Conservation (phyloP, 2,888 invertebrate species). For the Eucriotettix oculatus region DNA sequence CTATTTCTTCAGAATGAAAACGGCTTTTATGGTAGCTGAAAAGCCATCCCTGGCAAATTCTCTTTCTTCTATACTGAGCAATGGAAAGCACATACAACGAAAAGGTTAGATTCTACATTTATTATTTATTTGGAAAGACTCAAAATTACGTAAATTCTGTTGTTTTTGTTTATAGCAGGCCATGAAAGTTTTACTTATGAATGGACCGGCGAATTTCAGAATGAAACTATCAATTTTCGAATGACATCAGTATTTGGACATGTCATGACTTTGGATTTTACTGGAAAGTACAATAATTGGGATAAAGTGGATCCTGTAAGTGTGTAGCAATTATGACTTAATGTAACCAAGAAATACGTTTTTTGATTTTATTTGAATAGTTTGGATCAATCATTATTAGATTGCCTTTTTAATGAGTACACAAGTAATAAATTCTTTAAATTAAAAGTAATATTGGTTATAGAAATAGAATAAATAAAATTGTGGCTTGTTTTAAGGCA, state of each 20-base stretch:
- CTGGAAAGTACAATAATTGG: slow-evolving; percentile 90
- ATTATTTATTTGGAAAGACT: no score
- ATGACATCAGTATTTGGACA: slow-evolving; percentile 99
- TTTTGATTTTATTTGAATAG: background rate
- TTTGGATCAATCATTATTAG: background rate
- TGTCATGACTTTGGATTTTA: slow-evolving; percentile 91
- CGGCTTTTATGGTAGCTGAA: slow-evolving; percentile 94
- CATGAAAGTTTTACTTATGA: slow-evolving; percentile 81
- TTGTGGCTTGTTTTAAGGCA: no score
- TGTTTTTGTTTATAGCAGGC: background rate
- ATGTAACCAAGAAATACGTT: background rate
- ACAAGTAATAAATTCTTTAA: background rate
- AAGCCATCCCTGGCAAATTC: slow-evolving; percentile 96
- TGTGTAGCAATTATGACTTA: slow-evolving; percentile 5
- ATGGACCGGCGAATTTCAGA: slow-evolving; percentile 71
- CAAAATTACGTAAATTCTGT: background rate
- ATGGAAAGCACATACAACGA: slow-evolving; percentile 55
- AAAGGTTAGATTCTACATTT: slow-evolving; percentile 42
- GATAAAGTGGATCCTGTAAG: slow-evolving; percentile 86
- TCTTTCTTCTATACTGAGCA: slow-evolving; percentile 82
- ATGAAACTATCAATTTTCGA: slow-evolving; percentile 56
- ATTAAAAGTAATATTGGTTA: background rate
- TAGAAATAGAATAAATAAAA: no score
- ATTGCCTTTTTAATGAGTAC: background rate
- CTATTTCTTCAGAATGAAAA: slow-evolving; percentile 40